phyloP scores from a whole-genome alignment of 2,113 vertebrate genomes.

The Phylloscopus trochilus region DNA sequence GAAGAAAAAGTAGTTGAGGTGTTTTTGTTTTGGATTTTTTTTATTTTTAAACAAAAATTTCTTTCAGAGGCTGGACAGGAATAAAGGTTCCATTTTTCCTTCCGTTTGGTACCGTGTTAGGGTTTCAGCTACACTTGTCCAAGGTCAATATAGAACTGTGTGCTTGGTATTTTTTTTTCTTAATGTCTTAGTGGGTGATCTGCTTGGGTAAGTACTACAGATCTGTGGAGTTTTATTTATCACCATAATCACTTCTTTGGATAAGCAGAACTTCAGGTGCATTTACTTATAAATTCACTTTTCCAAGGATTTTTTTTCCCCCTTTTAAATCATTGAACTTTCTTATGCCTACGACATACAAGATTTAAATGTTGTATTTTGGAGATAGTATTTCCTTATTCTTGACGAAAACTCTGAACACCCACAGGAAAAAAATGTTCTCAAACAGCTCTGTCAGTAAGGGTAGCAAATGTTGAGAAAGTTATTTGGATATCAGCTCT shows the following conservation, averaged over 20 bases:
- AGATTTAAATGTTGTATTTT: background rate
- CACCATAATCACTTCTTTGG: background rate
- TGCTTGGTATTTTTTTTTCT: background rate
- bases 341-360: background rate
- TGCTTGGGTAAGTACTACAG: background rate
- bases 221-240: slow-evolving; percentile 7
- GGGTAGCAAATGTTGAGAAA: background rate
- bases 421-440: background rate
- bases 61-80: background rate
- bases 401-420: background rate
- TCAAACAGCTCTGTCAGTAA: background rate
- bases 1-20: background rate
- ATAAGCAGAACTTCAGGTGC: background rate
- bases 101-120: background rate
- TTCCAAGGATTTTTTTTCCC: background rate
- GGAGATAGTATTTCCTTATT: background rate
- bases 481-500: background rate
- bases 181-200: slow-evolving; percentile 19
- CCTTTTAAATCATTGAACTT: background rate
- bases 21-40: background rate
- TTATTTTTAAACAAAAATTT: background rate
- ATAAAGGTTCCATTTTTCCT: slow-evolving; percentile 47
- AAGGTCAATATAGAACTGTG: slow-evolving; percentile 28
- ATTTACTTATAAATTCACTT: background rate
- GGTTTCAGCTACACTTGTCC: slow-evolving; percentile 16